Base-by-base conservation (phyloP, 2,888 invertebrate genomes). In the Cybosia mesomella region DNA sequence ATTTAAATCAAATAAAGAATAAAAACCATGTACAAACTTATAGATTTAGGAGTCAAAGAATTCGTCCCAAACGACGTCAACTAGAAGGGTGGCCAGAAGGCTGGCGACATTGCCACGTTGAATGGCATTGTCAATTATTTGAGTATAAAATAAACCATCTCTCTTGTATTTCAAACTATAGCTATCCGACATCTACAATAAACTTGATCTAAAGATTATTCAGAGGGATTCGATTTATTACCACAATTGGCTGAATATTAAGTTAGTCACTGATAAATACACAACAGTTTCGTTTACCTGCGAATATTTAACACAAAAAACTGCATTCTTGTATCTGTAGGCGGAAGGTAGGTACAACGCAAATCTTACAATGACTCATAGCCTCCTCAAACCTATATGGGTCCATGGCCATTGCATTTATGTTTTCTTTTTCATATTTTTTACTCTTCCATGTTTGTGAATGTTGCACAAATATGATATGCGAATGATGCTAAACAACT, bases 281-380 rank as follows among this genome's bases (percentile, higher is more conserved):
- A 34, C 32, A n/a, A n/a, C n/a, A 1, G 13, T 13, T 13, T 58
- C n/a, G 18, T 21, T 15, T 58, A 58, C 58, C 58, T 58, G 58
- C 34, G 34, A 21, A 36, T 58, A 49, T n/a, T 18, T 49, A 49
- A 49, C 49, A 22, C 36, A 28, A 24, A 55, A 21, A 28, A 3
- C 22, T 7, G 18, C 24, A 55, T 55, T 55, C 55, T 28, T 28
- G 15, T 24, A 22, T 55, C 18, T n/a, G 10, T 49, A n/a, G 43
- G 43, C 24, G 61, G 54, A 54, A 54, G 54, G 54, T 21, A 55
- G 54, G 54, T 55, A 55, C 28, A 61, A 24, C 18, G 28, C 61
- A n/a, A 18, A n/a, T 43, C n/a, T 43, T 22, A n/a, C 28, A 39
- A 49, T 61, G 61, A 61, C 61, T 61, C 61, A 61, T 24, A 5